Evolutionary conservation across 2,888 invertebrate genomes (phyloP).

Genomic region (Erpobdella octoculata): DNA sequence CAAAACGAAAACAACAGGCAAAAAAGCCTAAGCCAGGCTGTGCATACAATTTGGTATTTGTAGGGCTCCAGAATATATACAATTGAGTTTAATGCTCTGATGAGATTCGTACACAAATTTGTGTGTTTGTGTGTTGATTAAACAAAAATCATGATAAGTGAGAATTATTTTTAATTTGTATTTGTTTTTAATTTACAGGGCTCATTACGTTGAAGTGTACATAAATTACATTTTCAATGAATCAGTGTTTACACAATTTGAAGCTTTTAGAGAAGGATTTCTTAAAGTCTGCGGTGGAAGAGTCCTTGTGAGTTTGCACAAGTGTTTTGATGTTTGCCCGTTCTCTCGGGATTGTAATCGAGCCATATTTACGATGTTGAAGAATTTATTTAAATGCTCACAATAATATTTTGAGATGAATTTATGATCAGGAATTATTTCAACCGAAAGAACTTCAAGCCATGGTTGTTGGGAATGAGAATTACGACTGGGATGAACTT

Average conservation of each 20-base stretch:
- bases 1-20: too few species aligned
- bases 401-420: background rate
- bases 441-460: conserved; percentile 80
- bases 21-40: too few species aligned
- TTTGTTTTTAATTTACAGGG: too few species aligned
- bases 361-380: background rate
- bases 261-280: conserved; percentile 59
- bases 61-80: too few species aligned
- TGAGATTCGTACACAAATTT: too few species aligned
- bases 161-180: too few species aligned
- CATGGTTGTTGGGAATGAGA: conserved; percentile 67
- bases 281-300: conserved; percentile 57
- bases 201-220: conserved; percentile 83
- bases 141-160: too few species aligned
- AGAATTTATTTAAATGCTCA: background rate
- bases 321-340: too few species aligned
- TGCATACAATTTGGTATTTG: too few species aligned
- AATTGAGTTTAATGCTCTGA: too few species aligned
- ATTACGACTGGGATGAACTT: conserved; percentile 87
- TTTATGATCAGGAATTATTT: conserved; percentile 62
- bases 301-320: conserved; percentile 60
- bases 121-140: too few species aligned
- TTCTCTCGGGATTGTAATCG: background rate
- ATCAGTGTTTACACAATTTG: conserved; percentile 72
- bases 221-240: conserved; percentile 80